These are phyloP conservation scores for Heliconius aoede DNA, from an alignment of 2,888 invertebrate genomes.

Conservation along the genomic window DNA sequence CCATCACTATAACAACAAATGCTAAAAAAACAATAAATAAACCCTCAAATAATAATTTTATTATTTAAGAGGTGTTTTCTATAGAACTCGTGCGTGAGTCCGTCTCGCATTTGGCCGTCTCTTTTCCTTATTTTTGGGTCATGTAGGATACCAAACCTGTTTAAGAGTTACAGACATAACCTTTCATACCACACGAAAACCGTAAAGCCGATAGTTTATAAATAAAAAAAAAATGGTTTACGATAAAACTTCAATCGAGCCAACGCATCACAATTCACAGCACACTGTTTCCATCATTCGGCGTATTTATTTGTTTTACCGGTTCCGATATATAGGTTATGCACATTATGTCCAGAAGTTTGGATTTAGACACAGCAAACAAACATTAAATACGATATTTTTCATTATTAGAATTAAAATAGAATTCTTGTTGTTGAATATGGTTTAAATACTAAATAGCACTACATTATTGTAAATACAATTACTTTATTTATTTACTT, in stretches of 20 bases:
- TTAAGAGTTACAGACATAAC: neutral
- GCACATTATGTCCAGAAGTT: neutral
- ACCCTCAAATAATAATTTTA: too few relatives aligned
- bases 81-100: too few relatives aligned
- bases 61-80: too few relatives aligned
- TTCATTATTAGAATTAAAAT: too few relatives aligned
- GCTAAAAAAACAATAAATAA: too few relatives aligned
- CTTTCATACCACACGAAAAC: neutral
- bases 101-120: too few relatives aligned
- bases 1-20: too few relatives aligned
- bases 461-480: neutral
- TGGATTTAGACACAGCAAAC: neutral
- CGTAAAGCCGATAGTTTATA: neutral
- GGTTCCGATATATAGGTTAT: slow-evolving; percentile 24
- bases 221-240: slow-evolving; percentile 9
- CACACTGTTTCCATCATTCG: slow-evolving; percentile 25
- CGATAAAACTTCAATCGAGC: slow-evolving; percentile 7
- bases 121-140: slow-evolving; percentile 1
- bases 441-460: neutral
- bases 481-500: neutral
- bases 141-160: slow-evolving; percentile 1
- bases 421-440: neutral
- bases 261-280: neutral
- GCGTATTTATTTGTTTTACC: slow-evolving; percentile 35
- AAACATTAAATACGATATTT: too few relatives aligned